A percentile compares a stretch with the other conserved stretches of the same genome.
These are phyloP conservation scores for Cladopsammia gracilis DNA, from an alignment of 64 coral and sea anemone species.

Conservation along the genomic window DNA sequence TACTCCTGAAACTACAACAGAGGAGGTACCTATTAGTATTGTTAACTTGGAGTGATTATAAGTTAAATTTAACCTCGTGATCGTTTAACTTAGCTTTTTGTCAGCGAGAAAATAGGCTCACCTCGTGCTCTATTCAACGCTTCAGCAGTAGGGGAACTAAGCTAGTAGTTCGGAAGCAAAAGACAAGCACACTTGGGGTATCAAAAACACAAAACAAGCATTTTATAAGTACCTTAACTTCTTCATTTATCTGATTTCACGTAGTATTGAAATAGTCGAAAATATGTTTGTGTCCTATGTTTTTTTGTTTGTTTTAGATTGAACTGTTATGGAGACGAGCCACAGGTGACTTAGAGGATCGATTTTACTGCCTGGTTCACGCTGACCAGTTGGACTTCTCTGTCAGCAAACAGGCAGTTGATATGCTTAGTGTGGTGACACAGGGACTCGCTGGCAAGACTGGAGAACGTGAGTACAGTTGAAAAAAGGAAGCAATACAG, in stretches of 20 bases:
- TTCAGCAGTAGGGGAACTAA: too few relatives aligned
- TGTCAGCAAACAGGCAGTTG: constrained; percentile 84
- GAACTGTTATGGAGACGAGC: constrained; percentile 92
- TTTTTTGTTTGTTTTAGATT: constrained; percentile 57
- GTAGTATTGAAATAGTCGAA: too few relatives aligned
- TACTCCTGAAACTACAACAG: constrained; percentile 72
- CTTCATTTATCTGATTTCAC: too few relatives aligned
- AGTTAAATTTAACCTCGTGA: too few relatives aligned
- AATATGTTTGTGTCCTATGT: not conserved
- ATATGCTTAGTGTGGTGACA: constrained; percentile 54
- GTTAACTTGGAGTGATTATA: too few relatives aligned
- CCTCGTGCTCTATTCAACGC: too few relatives aligned
- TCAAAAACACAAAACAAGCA: too few relatives aligned
- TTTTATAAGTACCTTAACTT: too few relatives aligned
- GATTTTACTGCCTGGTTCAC: constrained; percentile 86
- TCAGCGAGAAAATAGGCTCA: too few relatives aligned
- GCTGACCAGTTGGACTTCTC: constrained; percentile 88
- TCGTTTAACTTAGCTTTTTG: too few relatives aligned
- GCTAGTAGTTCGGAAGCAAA: too few relatives aligned
- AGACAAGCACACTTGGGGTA: too few relatives aligned
- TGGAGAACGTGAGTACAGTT: not conserved
- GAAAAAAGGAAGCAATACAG: not conserved
- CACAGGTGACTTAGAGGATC: constrained; percentile 62
- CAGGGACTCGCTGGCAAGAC: constrained; percentile 58
- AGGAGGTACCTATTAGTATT: constrained; percentile 60